Base-by-base conservation (phyloP, 2,797 vertebrate species). In the Geotrypetes seraphini region DNA sequence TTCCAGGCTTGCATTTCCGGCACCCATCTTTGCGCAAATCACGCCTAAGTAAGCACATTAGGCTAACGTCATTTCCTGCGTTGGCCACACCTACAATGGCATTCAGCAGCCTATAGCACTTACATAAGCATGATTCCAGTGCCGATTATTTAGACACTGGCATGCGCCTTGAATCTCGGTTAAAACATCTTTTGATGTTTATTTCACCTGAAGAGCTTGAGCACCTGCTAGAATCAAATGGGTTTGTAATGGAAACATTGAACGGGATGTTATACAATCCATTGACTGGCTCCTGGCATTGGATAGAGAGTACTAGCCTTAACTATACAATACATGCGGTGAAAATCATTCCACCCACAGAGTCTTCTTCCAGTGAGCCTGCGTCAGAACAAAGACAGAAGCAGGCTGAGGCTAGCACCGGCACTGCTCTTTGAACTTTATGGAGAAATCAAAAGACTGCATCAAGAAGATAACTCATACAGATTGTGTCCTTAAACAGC, bases 261-360 rank as follows among this genome's bases (percentile, higher is more conserved):
- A 71, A 57, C 11, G 96, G 96, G 33, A 93, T 96, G 91, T 15
- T 89, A 49, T 97, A 91, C 40, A 98, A 95, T 51, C 94, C 92
- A 0, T 25, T 90, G 6, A 85, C 49, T 1, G 74, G 87, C 39
- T 63, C 57, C 3, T 99, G 96, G 96, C 76, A 75, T 50, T 97
- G 93, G 96, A 69, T 41, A 17, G 43, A 75, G 60, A 89, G 65
- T 64, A 90, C 75, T 0, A 78, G 79, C 36, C 49, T 99, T 43
- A 97, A 96, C 78, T 99, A 99, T 6, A 91, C 87, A 0, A 46
- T 96, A 24, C 89, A 96, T 0, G 93, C 94, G 0, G 46, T 96
- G 47, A 98, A 85, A 55, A 36, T 27, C 8, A 60, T 16, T 12
- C 43, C 56, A 1, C 32, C 36, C 10, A 50, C 47, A 1, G 36